Conservation (phyloP, 2,888 invertebrate genomes). For the Pristionchus entomophagus region DNA sequence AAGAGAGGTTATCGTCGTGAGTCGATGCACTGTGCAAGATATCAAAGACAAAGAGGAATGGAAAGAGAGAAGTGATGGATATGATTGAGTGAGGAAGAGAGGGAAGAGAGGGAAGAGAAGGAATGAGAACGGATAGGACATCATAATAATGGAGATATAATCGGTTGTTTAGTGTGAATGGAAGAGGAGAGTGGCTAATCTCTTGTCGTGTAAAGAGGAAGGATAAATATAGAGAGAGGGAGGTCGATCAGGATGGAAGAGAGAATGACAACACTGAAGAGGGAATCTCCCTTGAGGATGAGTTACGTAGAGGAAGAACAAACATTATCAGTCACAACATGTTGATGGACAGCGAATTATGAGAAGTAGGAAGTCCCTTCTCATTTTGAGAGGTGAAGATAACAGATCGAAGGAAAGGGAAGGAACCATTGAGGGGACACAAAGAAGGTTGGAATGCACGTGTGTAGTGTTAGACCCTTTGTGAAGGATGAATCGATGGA, state of each 20-base stretch:
- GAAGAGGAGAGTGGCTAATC: too few species aligned
- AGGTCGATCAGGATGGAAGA: background rate
- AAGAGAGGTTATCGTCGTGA: background rate
- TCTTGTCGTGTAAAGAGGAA: background rate
- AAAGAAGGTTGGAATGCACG: too few species aligned
- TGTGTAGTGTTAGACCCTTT: too few species aligned
- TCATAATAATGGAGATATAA: background rate
- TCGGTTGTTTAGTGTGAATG: background rate
- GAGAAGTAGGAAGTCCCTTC: too few species aligned
- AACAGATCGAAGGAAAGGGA: too few species aligned
- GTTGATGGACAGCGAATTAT: too few species aligned
- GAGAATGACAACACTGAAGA: background rate
- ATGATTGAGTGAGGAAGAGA: too few species aligned
- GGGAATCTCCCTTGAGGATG: too few species aligned
- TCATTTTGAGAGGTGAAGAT: too few species aligned
- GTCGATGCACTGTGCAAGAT: background rate
- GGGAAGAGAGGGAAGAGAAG: conserved; percentile 5
- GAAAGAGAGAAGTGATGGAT: background rate
- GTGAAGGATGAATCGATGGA: background rate
- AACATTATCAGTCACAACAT: too few species aligned
- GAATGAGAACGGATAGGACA: background rate
- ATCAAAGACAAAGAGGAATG: background rate
- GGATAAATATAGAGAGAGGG: background rate
- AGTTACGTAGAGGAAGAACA: too few species aligned
- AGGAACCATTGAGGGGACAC: too few species aligned